A percentile compares a stretch with the other conserved stretches of the same genome.
phyloP scores from a whole-genome alignment of 2,113 vertebrate genomes.

The Climacteris rufus region DNA sequence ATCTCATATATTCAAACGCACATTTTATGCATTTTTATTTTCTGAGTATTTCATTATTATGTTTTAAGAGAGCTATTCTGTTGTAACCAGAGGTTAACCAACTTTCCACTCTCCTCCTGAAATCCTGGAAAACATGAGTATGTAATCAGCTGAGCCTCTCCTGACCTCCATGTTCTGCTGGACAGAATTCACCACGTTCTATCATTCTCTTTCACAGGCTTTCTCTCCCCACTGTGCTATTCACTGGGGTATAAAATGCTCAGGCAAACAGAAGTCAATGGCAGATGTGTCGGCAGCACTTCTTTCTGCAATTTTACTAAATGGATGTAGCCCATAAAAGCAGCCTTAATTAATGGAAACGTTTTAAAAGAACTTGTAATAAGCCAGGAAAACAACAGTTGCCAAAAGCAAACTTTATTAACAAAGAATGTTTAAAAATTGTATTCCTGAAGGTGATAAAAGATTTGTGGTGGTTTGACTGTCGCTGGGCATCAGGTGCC shows the following conservation, averaged over 20 bases:
- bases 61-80: background rate
- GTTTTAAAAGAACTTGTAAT: constrained; percentile 55
- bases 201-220: background rate
- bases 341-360: constrained; percentile 32
- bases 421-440: constrained; percentile 1
- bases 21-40: background rate
- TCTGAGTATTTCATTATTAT: background rate
- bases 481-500: background rate
- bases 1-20: background rate
- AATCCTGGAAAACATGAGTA: constrained; percentile 5
- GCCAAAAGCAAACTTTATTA: constrained; percentile 57
- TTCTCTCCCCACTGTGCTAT: background rate
- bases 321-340: constrained; percentile 41
- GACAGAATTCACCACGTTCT: constrained; percentile 31
- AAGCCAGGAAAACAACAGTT: background rate
- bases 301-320: constrained; percentile 39
- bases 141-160: background rate
- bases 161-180: constrained; percentile 48
- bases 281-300: constrained; percentile 21
- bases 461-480: background rate
- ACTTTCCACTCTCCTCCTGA: constrained; percentile 15
- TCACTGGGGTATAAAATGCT: constrained; percentile 9
- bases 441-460: constrained; percentile 5
- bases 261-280: constrained; percentile 42
- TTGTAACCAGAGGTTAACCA: background rate